Percentiles rank a stretch among this genome's conserved stretches.
phyloP scores from a whole-genome alignment of 2,113 vertebrate species.

The Podilymbus podiceps region DNA sequence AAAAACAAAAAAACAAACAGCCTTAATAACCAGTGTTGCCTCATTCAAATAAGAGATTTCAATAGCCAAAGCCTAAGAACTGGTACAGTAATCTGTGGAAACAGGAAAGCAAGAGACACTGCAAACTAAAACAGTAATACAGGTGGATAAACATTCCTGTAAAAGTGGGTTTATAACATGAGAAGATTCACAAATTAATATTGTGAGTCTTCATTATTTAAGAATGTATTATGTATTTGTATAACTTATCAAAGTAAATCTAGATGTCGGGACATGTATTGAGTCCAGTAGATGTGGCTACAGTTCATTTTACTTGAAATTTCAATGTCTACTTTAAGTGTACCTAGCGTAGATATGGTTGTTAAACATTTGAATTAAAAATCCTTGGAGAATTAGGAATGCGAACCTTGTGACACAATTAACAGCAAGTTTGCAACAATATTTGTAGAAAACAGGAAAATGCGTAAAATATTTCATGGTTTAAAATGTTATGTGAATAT shows the following conservation, averaged over 20 bases:
- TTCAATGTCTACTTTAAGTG: constrained; percentile 76
- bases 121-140: constrained; percentile 68
- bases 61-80: constrained; percentile 88
- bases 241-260: constrained; percentile 79
- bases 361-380: constrained; percentile 60
- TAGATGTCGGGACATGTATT: constrained; percentile 74
- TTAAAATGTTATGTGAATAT: constrained; percentile 66
- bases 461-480: constrained; percentile 45
- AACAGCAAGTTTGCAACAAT: constrained; percentile 55
- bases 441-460: constrained; percentile 60
- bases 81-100: constrained; percentile 68
- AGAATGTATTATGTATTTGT: constrained; percentile 82
- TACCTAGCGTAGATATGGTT: constrained; percentile 71
- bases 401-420: constrained; percentile 54
- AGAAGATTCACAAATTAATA: constrained; percentile 77
- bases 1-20: constrained; percentile 77
- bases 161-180: constrained; percentile 63
- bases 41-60: constrained; percentile 84
- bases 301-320: constrained; percentile 83
- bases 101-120: constrained; percentile 62
- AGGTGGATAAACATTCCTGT: constrained; percentile 74
- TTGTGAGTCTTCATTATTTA: constrained; percentile 82
- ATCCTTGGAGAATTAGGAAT: constrained; percentile 53
- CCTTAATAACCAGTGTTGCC: constrained; percentile 99
- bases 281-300: constrained; percentile 75